Conservation (phyloP, 37 sponge, comb jelly and placozoan genomes). For the Oopsacas minuta region DNA sequence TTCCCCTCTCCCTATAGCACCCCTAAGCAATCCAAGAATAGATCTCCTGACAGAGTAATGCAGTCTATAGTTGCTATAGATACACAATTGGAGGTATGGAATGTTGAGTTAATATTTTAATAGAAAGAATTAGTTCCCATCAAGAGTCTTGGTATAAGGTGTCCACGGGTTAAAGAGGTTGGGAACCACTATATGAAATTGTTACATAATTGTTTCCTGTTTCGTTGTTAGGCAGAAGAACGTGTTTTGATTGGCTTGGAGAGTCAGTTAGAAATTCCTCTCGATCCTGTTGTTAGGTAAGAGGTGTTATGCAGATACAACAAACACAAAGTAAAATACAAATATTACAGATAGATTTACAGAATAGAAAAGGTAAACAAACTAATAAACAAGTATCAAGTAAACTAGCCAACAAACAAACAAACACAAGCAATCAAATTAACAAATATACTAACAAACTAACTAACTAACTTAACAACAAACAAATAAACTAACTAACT, state of each 20-base stretch:
- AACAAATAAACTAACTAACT: too few relatives aligned
- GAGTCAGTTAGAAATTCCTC: neutral
- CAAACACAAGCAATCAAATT: too few relatives aligned
- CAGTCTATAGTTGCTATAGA: conserved; percentile 1
- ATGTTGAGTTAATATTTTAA: neutral
- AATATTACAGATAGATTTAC: neutral
- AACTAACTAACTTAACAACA: too few relatives aligned
- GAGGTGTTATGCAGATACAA: neutral
- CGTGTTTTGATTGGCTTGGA: neutral
- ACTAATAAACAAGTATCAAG: too few relatives aligned
- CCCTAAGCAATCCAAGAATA: neutral
- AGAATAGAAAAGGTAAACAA: conserved; percentile 13
- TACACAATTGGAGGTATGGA: neutral
- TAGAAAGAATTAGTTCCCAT: too few relatives aligned
- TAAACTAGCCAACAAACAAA: too few relatives aligned
- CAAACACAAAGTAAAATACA: neutral
- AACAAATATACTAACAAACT: too few relatives aligned
- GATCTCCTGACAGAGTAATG: neutral
- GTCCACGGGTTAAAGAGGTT: too few relatives aligned
- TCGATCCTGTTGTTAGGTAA: neutral
- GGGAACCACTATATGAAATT: neutral
- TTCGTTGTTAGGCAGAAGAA: neutral
- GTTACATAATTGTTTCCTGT: neutral
- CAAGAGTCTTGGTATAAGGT: too few relatives aligned
- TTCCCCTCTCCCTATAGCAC: neutral